Base-by-base conservation (phyloP, 1,140 invertebrate genomes). In the Theocolax elegans region DNA sequence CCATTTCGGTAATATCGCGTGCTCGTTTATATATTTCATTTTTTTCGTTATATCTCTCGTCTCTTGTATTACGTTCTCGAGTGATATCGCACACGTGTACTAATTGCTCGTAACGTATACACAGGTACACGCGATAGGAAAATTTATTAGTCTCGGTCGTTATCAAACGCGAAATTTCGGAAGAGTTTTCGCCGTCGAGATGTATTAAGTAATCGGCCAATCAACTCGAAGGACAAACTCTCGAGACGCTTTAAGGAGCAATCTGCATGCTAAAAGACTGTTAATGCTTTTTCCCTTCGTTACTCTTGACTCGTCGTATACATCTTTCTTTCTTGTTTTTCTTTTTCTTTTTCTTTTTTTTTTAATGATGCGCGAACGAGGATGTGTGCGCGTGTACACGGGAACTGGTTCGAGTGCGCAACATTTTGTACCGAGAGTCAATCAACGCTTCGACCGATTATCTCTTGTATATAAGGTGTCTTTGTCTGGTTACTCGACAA, bases 241-340 rank as follows among this genome's bases (percentile, higher is more conserved):
- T 74, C 77, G 77, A 83, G 3, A 81, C 75, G 81, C 77, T 79
- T 82, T 78, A 80, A 76, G 76, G 74, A 78, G 78, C 80, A 85
- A 85, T 86, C 81, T 85, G 81, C 84, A 86, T 85, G 80, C 83
- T 86, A 83, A 85, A 81, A 85, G 83, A 80, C 77, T 78, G 79
- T 83, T 83, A 84, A 84, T 84, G 77, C 79, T 80, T 80, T 83
- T 84, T 84, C 78, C 77, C 75, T 81, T 83, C 82, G 80, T 77
- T 76, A 69, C 72, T 75, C 73, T 67, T 74, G 75, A 76, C 72
- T 60, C 67, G 70, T 67, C 69, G 60, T 68, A 40, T 53, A 60
- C 74, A 56, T 62, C 72, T 63, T 59, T 29, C 23, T 6, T 29
- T 29, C n/a, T 35, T 6, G 10, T 35, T 35, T 35, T 35, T 35